Base-by-base conservation (phyloP, 2,888 invertebrate species). In the Theristus sp. region DNA sequence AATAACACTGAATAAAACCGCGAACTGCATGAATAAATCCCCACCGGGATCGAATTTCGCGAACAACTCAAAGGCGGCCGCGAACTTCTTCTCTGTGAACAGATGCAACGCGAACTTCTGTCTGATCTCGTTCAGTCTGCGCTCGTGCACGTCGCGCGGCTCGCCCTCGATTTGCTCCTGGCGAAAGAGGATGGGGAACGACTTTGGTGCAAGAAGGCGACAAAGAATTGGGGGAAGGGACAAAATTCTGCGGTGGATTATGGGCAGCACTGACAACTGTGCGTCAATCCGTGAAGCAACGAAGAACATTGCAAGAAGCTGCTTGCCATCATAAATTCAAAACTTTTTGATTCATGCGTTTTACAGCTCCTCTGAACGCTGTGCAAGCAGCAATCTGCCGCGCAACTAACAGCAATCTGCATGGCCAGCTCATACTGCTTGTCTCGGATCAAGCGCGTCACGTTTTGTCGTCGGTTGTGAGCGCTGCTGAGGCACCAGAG, bases 361-460 rank as follows among this genome's bases (percentile, higher is more conserved):
- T n/a, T n/a, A n/a, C n/a, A n/a, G n/a, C n/a, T n/a, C n/a, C n/a
- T n/a, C n/a, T n/a, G n/a, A n/a, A n/a, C n/a, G n/a, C n/a, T n/a
- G n/a, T n/a, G n/a, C n/a, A n/a, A n/a, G n/a, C n/a, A n/a, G n/a
- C n/a, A n/a, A n/a, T n/a, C n/a, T n/a, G n/a, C n/a, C 53, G 22
- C 22, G 30, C 47, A 28, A 58, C 63, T 53, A 54, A 70, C 71
- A 24, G 71, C 69, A 49, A 72, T 59, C 53, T 69, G 66, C 27
- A 69, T 65, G 1, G 96, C 96, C 61, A 96, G 79, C 74, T 93
- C 87, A 76, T 91, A 98, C 72, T 91, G 87, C 73, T 90, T 89
- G 67, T 87, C 85, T 66, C 86, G 84, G 20, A 94, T 77, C 57
- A 98, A 79, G 66, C 84, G 83, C 69, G 85, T 82, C 38, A 89